Conservation (phyloP, 1,140 invertebrate genomes). For the Trigoniulus corallinus region DNA sequence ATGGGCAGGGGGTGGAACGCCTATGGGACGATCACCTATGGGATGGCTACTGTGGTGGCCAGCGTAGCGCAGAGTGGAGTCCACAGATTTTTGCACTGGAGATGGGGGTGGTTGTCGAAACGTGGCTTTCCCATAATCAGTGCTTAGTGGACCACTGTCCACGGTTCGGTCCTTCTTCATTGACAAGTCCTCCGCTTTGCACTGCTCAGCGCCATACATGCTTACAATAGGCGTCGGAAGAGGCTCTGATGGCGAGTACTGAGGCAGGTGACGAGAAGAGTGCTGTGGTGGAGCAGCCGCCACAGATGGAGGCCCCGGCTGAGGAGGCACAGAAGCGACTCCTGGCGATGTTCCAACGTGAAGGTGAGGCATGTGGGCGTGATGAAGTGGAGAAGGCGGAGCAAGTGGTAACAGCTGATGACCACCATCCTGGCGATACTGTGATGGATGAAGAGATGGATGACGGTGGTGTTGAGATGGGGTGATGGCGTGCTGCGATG, state of each 20-base stretch:
- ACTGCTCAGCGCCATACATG: not conserved
- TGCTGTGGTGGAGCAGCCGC: slow-evolving; percentile 24
- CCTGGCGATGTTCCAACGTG: not conserved
- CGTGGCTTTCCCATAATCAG: not conserved
- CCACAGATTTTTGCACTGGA: not conserved
- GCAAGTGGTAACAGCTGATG: slow-evolving; percentile 13
- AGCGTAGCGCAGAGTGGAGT: not conserved
- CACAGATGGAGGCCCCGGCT: slow-evolving; percentile 6
- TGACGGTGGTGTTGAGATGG: slow-evolving; percentile 21
- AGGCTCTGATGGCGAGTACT: not conserved
- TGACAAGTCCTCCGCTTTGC: not conserved
- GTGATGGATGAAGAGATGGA: not conserved
- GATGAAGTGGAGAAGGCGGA: not conserved
- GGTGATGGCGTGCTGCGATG: slow-evolving; percentile 12
- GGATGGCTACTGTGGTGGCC: not conserved
- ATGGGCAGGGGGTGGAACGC: slow-evolving; percentile 4
- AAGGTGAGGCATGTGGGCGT: not conserved
- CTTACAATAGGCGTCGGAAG: not conserved
- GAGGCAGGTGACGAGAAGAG: slow-evolving; percentile 1
- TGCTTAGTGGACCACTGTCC: not conserved
- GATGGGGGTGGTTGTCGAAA: not conserved
- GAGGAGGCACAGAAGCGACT: slow-evolving; percentile 14
- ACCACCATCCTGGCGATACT: no score
- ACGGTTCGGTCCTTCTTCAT: not conserved
- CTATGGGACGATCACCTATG: not conserved